These are phyloP conservation scores for Dascillus cervinus DNA, from an alignment of 2,888 invertebrate species.

Conservation along the genomic window DNA sequence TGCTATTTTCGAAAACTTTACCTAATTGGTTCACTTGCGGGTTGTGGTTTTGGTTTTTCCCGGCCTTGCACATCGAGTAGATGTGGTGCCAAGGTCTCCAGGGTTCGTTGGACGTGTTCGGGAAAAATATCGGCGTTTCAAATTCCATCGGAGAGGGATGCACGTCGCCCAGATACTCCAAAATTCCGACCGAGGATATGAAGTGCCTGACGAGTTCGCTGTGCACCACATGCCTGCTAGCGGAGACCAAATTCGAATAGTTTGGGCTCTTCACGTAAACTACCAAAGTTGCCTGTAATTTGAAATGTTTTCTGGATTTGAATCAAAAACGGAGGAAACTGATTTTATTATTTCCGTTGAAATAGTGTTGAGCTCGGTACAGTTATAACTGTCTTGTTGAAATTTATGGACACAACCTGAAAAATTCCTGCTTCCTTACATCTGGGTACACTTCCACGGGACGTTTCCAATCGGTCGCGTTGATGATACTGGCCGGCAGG, in stretches of 20 bases:
- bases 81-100: constrained; percentile 46
- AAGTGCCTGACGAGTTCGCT: constrained; percentile 40
- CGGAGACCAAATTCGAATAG: constrained; percentile 35
- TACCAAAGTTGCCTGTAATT: constrained; percentile 17
- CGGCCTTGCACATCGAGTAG: constrained; percentile 41
- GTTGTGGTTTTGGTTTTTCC: constrained; percentile 34
- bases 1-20: too few relatives aligned
- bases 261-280: constrained; percentile 22
- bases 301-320: too few relatives aligned
- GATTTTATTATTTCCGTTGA: too few relatives aligned
- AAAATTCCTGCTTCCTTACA: constrained; percentile 18
- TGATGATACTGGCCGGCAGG: constrained; percentile 14
- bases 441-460: constrained; percentile 26
- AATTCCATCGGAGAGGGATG: constrained; percentile 34
- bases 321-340: too few relatives aligned
- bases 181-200: constrained; percentile 35
- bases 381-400: too few relatives aligned
- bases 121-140: constrained; percentile 28
- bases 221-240: constrained; percentile 36
- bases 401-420: too few relatives aligned
- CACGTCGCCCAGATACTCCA: constrained; percentile 36
- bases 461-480: constrained; percentile 28
- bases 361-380: too few relatives aligned
- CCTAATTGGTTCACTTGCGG: constrained; percentile 38
- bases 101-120: constrained; percentile 27